phyloP scores from a whole-genome alignment of 2,113 vertebrate species.

The Perca schrenkii region DNA sequence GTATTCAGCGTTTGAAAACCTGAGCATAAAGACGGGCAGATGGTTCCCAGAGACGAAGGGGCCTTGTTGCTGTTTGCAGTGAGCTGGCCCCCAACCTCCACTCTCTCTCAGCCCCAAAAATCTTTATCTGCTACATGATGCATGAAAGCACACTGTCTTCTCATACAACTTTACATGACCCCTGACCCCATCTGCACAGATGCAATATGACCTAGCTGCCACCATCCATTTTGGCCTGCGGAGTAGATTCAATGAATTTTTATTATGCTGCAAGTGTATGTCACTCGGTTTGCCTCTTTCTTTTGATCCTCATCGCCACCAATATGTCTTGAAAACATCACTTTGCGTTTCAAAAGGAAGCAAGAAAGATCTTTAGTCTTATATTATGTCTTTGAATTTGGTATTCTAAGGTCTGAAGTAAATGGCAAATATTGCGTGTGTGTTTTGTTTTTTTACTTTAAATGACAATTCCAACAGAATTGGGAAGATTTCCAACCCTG shows the following conservation, averaged over 20 bases:
- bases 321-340: slow-evolving; percentile 65
- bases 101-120: slow-evolving; percentile 74
- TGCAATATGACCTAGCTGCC: slow-evolving; percentile 96
- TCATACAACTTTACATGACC: slow-evolving; percentile 92
- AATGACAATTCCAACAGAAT: slow-evolving; percentile 56
- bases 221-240: slow-evolving; percentile 93
- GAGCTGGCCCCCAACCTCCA: slow-evolving; percentile 47
- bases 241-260: slow-evolving; percentile 99
- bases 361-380: not conserved
- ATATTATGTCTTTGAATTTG: slow-evolving; percentile 28
- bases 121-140: slow-evolving; percentile 99
- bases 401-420: slow-evolving; percentile 21
- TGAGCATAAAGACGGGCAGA: slow-evolving; percentile 33
- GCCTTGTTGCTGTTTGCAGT: slow-evolving; percentile 37
- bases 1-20: not conserved
- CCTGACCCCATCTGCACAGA: slow-evolving; percentile 89
- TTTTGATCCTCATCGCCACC: slow-evolving; percentile 69
- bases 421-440: slow-evolving; percentile 50
- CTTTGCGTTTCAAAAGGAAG: slow-evolving; percentile 21
- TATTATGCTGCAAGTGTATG: slow-evolving; percentile 86
- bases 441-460: slow-evolving; percentile 54
- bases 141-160: slow-evolving; percentile 95
- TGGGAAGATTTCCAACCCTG: slow-evolving; percentile 59
- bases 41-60: slow-evolving; percentile 32
- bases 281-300: slow-evolving; percentile 65